Evolutionary conservation across 2,888 invertebrate genomes (phyloP).

Genomic region (Dasypogon diadema): DNA sequence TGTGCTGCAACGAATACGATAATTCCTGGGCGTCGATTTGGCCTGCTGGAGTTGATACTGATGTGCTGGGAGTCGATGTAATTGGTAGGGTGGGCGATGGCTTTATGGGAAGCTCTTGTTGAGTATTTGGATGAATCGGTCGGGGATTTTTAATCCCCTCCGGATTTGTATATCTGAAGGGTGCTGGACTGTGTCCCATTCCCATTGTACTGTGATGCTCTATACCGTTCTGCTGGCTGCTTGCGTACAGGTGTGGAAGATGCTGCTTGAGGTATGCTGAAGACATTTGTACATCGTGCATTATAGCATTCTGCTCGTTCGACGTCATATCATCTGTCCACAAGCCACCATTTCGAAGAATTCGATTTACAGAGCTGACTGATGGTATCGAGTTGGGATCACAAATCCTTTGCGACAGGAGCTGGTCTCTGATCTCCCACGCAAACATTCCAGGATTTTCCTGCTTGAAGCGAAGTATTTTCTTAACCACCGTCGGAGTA

Average conservation of each 20-base stretch:
- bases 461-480: slow-evolving; percentile 92
- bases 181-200: background rate
- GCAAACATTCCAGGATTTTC: slow-evolving; percentile 97
- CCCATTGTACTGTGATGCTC: background rate
- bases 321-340: slow-evolving; percentile 77
- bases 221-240: background rate
- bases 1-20: slow-evolving; percentile 57
- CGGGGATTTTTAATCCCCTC: slow-evolving; percentile 51
- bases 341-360: slow-evolving; percentile 87
- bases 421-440: slow-evolving; percentile 94
- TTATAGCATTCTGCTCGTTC: slow-evolving; percentile 65
- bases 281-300: slow-evolving; percentile 59
- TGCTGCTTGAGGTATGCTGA: slow-evolving; percentile 67
- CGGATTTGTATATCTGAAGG: slow-evolving; percentile 32
- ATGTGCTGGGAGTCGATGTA: slow-evolving; percentile 45
- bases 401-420: slow-evolving; percentile 90
- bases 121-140: slow-evolving; percentile 30
- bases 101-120: slow-evolving; percentile 62
- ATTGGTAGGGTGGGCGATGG: slow-evolving; percentile 64
- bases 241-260: slow-evolving; percentile 59
- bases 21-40: slow-evolving; percentile 52
- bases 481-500: slow-evolving; percentile 94
- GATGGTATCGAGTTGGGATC: slow-evolving; percentile 93
- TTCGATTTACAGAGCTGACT: slow-evolving; percentile 94
- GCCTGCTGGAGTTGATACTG: background rate